phyloP scores from a whole-genome alignment of 2,113 vertebrate species.

The Nycticryphes semicollaris region DNA sequence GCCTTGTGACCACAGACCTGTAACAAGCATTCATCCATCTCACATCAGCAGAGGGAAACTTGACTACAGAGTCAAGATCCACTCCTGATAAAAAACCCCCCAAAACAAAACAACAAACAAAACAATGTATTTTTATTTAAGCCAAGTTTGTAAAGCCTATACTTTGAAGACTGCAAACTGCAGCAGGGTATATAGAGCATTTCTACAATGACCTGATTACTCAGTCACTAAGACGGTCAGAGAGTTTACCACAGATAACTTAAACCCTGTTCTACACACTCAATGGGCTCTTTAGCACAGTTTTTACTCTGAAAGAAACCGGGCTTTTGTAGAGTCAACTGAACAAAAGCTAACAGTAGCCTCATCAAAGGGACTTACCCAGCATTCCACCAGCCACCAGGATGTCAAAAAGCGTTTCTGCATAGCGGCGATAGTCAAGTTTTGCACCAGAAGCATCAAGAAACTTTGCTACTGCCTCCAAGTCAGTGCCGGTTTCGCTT shows the following conservation, averaged over 20 bases:
- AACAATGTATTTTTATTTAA: not conserved
- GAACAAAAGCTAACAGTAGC: not conserved
- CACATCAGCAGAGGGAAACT: not conserved
- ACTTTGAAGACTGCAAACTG: not conserved
- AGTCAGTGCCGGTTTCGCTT: constrained; percentile 98
- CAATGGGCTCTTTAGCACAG: not conserved
- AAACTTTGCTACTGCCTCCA: constrained; percentile 99
- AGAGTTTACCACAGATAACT: not conserved
- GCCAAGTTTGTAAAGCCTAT: not conserved
- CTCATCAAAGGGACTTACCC: constrained; percentile 81
- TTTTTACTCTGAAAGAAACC: not conserved
- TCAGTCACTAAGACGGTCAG: not conserved
- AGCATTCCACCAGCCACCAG: constrained; percentile 99
- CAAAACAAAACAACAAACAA: no score
- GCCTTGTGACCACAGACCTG: not conserved
- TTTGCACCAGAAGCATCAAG: constrained; percentile 99
- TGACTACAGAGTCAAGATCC: not conserved
- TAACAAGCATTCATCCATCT: not conserved
- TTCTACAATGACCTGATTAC: not conserved
- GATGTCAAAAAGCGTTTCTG: constrained; percentile 99
- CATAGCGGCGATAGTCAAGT: constrained; percentile 99
- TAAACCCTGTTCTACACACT: not conserved
- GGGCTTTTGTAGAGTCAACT: not conserved
- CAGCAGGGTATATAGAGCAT: not conserved
- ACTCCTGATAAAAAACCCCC: not conserved